phyloP scores from a whole-genome alignment of 2,113 vertebrate genomes.

The Cricetomys ansorgei region DNA sequence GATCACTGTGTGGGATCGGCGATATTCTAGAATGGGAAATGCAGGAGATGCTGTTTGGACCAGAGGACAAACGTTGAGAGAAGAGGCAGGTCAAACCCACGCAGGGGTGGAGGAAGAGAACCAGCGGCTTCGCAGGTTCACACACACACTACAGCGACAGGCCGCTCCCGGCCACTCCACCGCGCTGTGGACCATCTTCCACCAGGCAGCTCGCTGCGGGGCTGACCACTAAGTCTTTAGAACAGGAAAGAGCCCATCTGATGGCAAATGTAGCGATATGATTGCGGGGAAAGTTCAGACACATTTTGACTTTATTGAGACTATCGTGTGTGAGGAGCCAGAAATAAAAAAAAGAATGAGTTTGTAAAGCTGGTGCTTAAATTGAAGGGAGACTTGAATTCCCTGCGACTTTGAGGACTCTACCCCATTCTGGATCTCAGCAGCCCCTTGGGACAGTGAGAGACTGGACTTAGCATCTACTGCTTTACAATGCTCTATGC shows the following conservation, averaged over 20 bases:
- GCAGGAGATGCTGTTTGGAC: not conserved
- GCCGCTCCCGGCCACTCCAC: not conserved
- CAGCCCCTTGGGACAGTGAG: not conserved
- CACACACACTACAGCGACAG: rapidly evolving
- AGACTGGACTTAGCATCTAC: not conserved
- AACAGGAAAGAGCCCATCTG: not conserved
- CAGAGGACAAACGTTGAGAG: not conserved
- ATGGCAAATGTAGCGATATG: not conserved
- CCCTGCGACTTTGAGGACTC: not conserved
- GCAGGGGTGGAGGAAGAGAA: not conserved
- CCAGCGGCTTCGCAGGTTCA: rapidly evolving
- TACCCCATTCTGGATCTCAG: not conserved
- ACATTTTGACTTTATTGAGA: not conserved
- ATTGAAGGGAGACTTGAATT: not conserved
- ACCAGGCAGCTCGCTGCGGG: rapidly evolving
- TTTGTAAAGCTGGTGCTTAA: not conserved
- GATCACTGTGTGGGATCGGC: not conserved
- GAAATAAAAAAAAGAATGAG: not conserved
- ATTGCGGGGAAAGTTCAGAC: not conserved
- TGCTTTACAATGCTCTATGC: not conserved
- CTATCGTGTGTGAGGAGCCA: not conserved
- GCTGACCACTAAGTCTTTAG: not conserved
- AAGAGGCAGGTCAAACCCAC: not conserved
- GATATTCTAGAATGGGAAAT: not conserved
- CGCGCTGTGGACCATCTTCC: rapidly evolving